Evolutionary conservation across 2,113 vertebrate genomes (phyloP).

Genomic region (Zosterops borbonicus): DNA sequence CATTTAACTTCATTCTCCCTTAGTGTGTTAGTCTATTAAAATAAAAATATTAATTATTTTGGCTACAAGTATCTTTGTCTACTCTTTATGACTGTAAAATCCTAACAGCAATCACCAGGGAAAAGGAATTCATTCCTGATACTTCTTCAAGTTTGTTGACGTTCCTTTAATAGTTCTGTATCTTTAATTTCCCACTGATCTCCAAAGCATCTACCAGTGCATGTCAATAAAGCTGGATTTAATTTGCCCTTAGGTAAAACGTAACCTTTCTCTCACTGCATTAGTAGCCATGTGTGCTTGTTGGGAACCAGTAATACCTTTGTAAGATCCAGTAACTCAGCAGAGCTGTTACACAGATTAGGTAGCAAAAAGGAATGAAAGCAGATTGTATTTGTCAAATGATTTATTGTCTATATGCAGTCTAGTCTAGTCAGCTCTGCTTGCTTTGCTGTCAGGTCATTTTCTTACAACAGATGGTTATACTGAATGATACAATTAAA

Average conservation of each 20-base stretch:
- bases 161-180: neutral
- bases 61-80: neutral
- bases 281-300: neutral
- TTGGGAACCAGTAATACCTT: neutral
- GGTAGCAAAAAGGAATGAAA: slow-evolving; percentile 29
- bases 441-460: neutral
- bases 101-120: neutral
- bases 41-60: neutral
- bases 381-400: slow-evolving; percentile 47
- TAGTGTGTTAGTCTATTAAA: neutral
- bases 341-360: slow-evolving; percentile 3
- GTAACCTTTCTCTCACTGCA: slow-evolving; percentile 30
- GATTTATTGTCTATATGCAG: slow-evolving; percentile 22
- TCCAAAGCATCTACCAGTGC: neutral
- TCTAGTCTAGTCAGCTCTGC: neutral
- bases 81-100: neutral
- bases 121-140: neutral
- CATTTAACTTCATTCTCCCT: neutral
- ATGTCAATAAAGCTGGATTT: slow-evolving; percentile 29
- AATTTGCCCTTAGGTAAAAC: slow-evolving; percentile 29
- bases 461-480: slow-evolving; percentile 39
- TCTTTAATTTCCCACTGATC: slow-evolving; percentile 9
- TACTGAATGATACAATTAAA: slow-evolving; percentile 19
- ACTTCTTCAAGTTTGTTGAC: neutral
- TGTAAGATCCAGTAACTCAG: slow-evolving; percentile 31